A percentile compares a stretch with the other conserved stretches of the same genome.
Conservation (phyloP, 2,888 invertebrate species). For the Pelosia muscerda region DNA sequence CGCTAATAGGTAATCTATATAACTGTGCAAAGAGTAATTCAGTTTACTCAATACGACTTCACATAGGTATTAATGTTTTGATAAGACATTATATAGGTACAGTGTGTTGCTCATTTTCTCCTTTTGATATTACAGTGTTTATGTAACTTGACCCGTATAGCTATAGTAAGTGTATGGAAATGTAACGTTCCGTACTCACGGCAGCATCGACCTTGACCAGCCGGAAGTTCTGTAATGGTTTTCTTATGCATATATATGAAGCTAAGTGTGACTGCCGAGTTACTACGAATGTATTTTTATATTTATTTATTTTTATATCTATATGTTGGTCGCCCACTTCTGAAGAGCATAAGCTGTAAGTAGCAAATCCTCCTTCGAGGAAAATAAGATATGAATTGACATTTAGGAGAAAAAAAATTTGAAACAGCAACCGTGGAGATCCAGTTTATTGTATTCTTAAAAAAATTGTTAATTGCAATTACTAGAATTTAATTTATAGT, state of each 20-base stretch:
- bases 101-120: too few species aligned
- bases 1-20: too few species aligned
- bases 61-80: too few species aligned
- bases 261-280: neutral
- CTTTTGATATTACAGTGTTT: neutral
- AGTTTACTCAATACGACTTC: too few species aligned
- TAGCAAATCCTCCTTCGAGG: neutral
- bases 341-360: neutral
- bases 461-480: too few species aligned
- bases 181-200: conserved; percentile 33
- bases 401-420: neutral
- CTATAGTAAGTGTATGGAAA: conserved; percentile 33
- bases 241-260: conserved; percentile 62
- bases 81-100: too few species aligned
- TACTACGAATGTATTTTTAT: neutral
- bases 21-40: too few species aligned
- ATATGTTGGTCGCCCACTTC: neutral
- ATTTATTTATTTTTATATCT: neutral
- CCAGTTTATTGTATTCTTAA: too few species aligned
- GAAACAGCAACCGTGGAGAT: neutral
- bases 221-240: conserved; percentile 60
- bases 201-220: conserved; percentile 64
- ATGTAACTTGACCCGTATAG: conserved; percentile 10
- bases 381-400: neutral
- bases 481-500: too few species aligned